Evolutionary conservation across 2,113 vertebrate genomes (phyloP), one percentile per base, ranked within the genome.

Genomic region (Lota lota): DNA sequence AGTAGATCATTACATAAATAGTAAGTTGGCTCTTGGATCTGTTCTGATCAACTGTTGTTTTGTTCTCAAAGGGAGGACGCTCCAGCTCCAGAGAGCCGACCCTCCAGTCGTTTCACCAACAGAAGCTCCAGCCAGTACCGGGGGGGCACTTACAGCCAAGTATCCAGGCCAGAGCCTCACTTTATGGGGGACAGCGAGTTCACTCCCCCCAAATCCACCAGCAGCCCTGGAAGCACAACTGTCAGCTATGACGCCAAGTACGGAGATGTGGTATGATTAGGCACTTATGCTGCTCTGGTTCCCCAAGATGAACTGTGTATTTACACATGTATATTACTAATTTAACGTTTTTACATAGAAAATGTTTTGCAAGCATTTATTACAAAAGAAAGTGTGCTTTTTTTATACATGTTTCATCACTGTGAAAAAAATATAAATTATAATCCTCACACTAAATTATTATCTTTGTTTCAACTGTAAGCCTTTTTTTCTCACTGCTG

Each of bases 21-120:
- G 28, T 47, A 47, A 47, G 7, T 47, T 47, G 40, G 12, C 40
- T 47, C 40, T 14, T 47, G 40, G 40, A 47, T 47, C 21, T 33
- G 4, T 54, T 24, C 20, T 66, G 33, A 64, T 11, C 62, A 16
- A 56, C 15, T 63, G 7, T 61, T 63, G 15, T 19, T 67, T 6
- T 66, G 50, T 24, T 70, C 68, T 7, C 28, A 51, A 72, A 93
- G 91, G 64, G 90, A 91, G 74, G 92, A 92, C 0, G 86, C 60
- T 2, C 64, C 68, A 0, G 78, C 92, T 17, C 92, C 92, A 0
- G 80, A 87, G 53, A 92, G 86, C 64, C 84, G 85, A 4, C 76
- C 87, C 0, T 40, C 56, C 40, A 92, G 91, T 50, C 79, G 87
- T 2, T 54, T 15, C 1, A 83, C 82, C 0, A 85, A 78, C 74